A percentile compares a stretch with the other conserved stretches of the same genome.
Conservation (phyloP, 2,797 vertebrate genomes). For the Alca torda region DNA sequence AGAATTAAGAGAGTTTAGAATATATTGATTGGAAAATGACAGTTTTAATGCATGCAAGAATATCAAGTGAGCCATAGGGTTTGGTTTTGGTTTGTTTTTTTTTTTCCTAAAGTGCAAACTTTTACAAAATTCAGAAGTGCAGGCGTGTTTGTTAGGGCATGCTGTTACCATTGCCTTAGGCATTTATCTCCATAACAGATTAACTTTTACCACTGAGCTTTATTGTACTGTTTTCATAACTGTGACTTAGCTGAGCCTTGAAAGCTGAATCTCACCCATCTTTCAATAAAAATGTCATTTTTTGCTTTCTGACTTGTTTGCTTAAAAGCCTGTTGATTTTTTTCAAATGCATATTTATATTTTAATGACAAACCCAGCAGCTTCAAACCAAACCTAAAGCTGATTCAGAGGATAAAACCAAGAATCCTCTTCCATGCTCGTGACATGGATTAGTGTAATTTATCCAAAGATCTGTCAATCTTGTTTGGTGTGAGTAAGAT, state of each 20-base stretch:
- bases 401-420: background rate
- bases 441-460: slow-evolving; percentile 26
- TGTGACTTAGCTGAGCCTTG: background rate
- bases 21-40: background rate
- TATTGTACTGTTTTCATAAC: background rate
- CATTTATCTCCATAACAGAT: background rate
- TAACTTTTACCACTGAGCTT: background rate
- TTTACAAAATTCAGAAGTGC: background rate
- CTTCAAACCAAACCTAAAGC: slow-evolving; percentile 1
- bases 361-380: slow-evolving; percentile 8
- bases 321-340: background rate
- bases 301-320: background rate
- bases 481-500: background rate
- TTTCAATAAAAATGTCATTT: slow-evolving; percentile 34
- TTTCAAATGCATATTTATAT: background rate
- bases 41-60: background rate
- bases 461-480: slow-evolving; percentile 24
- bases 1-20: background rate
- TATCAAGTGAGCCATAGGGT: background rate
- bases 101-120: background rate
- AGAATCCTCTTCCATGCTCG: background rate
- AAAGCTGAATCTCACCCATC: background rate
- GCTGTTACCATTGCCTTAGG: background rate
- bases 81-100: background rate
- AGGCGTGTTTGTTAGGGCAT: background rate